Evolutionary conservation across 2,797 vertebrate genomes (phyloP).

Genomic region (Phoebastria nigripes): DNA sequence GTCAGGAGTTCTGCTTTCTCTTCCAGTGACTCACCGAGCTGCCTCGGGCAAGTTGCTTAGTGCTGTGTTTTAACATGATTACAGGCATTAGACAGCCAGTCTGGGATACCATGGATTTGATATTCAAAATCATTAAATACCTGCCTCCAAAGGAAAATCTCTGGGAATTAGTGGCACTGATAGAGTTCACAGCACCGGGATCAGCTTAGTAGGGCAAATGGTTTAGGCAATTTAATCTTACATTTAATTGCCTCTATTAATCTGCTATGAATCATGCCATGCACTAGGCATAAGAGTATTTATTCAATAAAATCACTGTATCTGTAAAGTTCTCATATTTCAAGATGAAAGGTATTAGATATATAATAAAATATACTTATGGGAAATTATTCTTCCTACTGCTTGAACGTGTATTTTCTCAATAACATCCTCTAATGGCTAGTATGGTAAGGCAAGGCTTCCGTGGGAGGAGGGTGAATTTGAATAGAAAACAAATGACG

Average conservation of each 20-base stretch:
- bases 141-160: conserved; percentile 37
- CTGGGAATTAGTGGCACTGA: conserved; percentile 40
- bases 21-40: not conserved
- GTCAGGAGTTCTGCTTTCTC: conserved; percentile 6
- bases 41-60: not conserved
- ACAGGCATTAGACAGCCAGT: conserved; percentile 23
- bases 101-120: conserved; percentile 35
- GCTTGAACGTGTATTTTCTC: not conserved
- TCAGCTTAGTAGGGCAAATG: conserved; percentile 16
- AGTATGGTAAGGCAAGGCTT: not conserved
- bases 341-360: conserved; percentile 18
- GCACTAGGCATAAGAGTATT: not conserved
- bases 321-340: conserved; percentile 30
- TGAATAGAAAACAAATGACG: conserved; percentile 63
- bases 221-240: conserved; percentile 49
- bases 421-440: not conserved
- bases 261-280: conserved; percentile 44
- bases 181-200: conserved; percentile 7
- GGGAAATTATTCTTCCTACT: conserved; percentile 37
- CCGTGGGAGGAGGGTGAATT: conserved; percentile 35
- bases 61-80: conserved; percentile 39
- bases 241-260: conserved; percentile 58
- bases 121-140: conserved; percentile 58
- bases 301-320: conserved; percentile 30
- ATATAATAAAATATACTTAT: conserved; percentile 20